Base-by-base conservation (phyloP, 2,888 invertebrate species). In the Proisotoma minuta region DNA sequence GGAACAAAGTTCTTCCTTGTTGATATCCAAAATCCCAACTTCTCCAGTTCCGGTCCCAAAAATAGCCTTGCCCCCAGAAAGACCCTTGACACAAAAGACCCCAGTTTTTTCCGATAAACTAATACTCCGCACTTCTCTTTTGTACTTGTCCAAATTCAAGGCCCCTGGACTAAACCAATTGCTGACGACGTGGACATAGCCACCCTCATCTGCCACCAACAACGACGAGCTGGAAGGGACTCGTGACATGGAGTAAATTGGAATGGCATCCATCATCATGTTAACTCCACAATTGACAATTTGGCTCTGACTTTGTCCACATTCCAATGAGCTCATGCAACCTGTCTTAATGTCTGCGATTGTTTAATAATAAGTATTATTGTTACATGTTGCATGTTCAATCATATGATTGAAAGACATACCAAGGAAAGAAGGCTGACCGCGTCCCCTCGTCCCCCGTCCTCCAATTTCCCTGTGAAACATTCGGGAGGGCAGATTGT, bases 201-300 rank as follows among this genome's bases (percentile, higher is more conserved):
- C 56, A 47, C n/a, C 27, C 27, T 56, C 56, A 26, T 56, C 56
- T 10, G 18, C 43, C 10, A 43, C 18, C 18, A 43, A 20, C 5
- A 43, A 20, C 18, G 10, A 5, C 18, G 43, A 4, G 4, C 18
- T 18, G 43, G 43, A 12, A 20, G 43, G 43, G 43, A 5, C 18
- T 20, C 18, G 15, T 15, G 43, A 15, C 10, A 43, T 4, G 18
- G 10, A 43, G 43, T 43, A 43, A n/a, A 43, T 43, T 4, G 43
- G 43, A n/a, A 43, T 43, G 15, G 4, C 18, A 4, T n/a, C 43
- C n/a, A n/a, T n/a, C n/a, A n/a, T n/a, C n/a, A n/a, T n/a, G n/a
- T n/a, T n/a, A n/a, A n/a, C n/a, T n/a, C n/a, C n/a, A n/a, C n/a
- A n/a, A n/a, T n/a, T n/a, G 43, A 43, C 10, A n/a, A 5, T 5